Evolutionary conservation across 2,113 vertebrate genomes (phyloP), one percentile per base, ranked within the genome.

Genomic region (Felis chaus): DNA sequence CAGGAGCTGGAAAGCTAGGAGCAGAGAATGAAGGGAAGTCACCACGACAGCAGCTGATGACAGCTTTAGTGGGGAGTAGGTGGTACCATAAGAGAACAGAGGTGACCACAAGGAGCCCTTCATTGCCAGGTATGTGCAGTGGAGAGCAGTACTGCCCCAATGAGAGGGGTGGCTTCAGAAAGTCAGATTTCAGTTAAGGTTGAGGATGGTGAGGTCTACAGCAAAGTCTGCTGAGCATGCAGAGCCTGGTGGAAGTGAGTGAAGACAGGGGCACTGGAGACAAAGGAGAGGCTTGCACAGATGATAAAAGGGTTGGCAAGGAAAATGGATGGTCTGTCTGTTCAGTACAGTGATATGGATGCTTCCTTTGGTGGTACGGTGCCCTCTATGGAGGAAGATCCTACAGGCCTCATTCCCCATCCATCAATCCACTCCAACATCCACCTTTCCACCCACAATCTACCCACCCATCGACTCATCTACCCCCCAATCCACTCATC

Each of bases 1-100:
- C 41, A 74, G 74, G 36, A 25, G 53, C 65, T 33, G 61, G 76
- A 14, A 36, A 74, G 83, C 74, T 69, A 45, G 74, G 87, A 95
- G 39, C 95, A 93, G 66, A 97, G 96, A 96, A 93, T 95, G 65
- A 85, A 48, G 71, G 97, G 92, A 97, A 97, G 53, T 97, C 95
- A 88, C 12, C 55, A 48, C n/a, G 85, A 80, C 29, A 27, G 69
- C 83, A 39, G 48, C 83, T 63, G 87, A 76, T 95, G 96, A 97
- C 95, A 97, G 95, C 57, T 94, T 97, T 95, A 95, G 79, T 31
- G 80, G 50, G 31, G 29, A 91, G 94, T 31, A 61, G 57, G 27
- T 27, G 50, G 65, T 65, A 76, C 90, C 36, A 57, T 57, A 3
- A 3, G 71, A 76, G 57, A 94, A 76, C 19, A 53, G 55, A 90